A percentile compares a stretch with the other conserved stretches of the same genome.
Evolutionary conservation across 1,140 invertebrate species (phyloP).

Genomic region (Campoletis sonorensis): DNA sequence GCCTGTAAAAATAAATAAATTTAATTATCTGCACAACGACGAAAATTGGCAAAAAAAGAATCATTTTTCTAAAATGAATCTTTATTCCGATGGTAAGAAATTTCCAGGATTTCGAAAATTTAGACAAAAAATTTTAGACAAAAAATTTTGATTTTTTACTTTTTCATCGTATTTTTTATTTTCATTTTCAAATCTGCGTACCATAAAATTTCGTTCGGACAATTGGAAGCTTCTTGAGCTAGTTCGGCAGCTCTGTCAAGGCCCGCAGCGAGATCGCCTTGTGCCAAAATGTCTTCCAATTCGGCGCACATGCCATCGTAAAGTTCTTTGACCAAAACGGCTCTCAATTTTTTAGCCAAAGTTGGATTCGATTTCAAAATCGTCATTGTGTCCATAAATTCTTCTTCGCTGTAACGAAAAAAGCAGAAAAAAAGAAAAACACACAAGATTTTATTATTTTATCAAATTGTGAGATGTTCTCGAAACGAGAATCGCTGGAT

Average conservation of each 20-base stretch:
- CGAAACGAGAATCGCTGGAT: too few relatives aligned
- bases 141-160: too few relatives aligned
- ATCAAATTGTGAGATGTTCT: too few relatives aligned
- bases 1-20: constrained; percentile 55
- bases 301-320: constrained; percentile 54
- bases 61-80: not conserved
- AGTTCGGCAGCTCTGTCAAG: constrained; percentile 58
- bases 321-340: constrained; percentile 58
- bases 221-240: constrained; percentile 42
- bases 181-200: constrained; percentile 43
- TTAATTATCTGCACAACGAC: not conserved
- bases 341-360: constrained; percentile 54
- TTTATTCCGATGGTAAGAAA: too few relatives aligned
- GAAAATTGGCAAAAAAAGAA: not conserved
- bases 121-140: too few relatives aligned
- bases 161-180: too few relatives aligned
- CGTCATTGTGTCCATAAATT: constrained; percentile 59
- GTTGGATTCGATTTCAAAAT: constrained; percentile 56
- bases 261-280: constrained; percentile 55
- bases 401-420: constrained; percentile 59
- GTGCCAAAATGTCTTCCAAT: constrained; percentile 55
- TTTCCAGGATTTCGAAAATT: too few relatives aligned
- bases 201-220: constrained; percentile 57
- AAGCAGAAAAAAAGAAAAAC: constrained; percentile 38
- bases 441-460: too few relatives aligned